A percentile compares a stretch with the other conserved stretches of the same genome.
phyloP scores from a whole-genome alignment of 1,140 invertebrate genomes.

The Drosophila gunungcola region DNA sequence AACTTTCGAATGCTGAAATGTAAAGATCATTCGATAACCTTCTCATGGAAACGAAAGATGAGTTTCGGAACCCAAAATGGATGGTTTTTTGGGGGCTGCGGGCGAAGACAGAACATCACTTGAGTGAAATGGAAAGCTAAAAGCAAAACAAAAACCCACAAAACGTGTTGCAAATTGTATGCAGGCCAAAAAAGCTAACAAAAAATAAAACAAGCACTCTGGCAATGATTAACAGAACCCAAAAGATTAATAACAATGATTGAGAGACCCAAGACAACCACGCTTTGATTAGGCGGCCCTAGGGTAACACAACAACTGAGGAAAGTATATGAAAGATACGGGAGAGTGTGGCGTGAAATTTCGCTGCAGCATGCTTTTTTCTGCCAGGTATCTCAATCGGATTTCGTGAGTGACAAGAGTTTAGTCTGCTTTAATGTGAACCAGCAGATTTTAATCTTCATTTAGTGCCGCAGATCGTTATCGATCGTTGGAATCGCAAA shows the following conservation, averaged over 20 bases:
- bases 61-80: slow-evolving; percentile 15
- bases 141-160: slow-evolving; percentile 38
- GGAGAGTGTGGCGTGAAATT: slow-evolving; percentile 38
- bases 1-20: slow-evolving; percentile 42
- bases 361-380: slow-evolving; percentile 40
- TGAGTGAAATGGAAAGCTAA: slow-evolving; percentile 70
- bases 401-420: slow-evolving; percentile 13
- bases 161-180: slow-evolving; percentile 75
- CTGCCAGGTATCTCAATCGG: slow-evolving; percentile 20
- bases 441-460: slow-evolving; percentile 31
- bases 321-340: slow-evolving; percentile 40
- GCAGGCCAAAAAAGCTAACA: slow-evolving; percentile 25
- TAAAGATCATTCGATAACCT: slow-evolving; percentile 34
- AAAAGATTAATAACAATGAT: slow-evolving; percentile 58
- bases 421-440: slow-evolving; percentile 6
- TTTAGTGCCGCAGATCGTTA: slow-evolving; percentile 52
- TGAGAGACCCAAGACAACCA: slow-evolving; percentile 36
- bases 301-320: slow-evolving; percentile 31
- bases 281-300: slow-evolving; percentile 61
- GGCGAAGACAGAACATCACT: slow-evolving; percentile 37
- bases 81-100: slow-evolving; percentile 12
- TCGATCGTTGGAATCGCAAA: slow-evolving; percentile 25
- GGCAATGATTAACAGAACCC: slow-evolving; percentile 36
- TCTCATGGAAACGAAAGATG: slow-evolving; percentile 44
- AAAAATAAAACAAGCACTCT: slow-evolving; percentile 14